Conservation (phyloP, 1,140 invertebrate genomes). For the Megalonaias nervosa region DNA sequence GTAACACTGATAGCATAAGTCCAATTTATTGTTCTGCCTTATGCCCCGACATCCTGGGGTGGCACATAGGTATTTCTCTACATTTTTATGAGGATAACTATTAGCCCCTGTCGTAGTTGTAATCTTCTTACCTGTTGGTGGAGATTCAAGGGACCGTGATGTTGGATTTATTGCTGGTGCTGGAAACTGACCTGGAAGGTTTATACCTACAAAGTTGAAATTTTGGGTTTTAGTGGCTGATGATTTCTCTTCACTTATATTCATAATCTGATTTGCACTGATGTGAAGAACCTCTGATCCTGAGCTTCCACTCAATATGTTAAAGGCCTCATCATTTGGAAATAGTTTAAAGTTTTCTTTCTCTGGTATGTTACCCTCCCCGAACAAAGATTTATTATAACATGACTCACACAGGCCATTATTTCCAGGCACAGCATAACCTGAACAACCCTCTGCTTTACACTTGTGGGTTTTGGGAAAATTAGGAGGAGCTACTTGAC, state of each 20-base stretch:
- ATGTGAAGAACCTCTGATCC: not conserved
- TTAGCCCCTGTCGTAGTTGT: not conserved
- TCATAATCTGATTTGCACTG: not conserved
- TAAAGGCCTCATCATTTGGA: not conserved
- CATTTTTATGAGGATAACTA: not conserved
- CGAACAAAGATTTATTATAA: conserved; percentile 17
- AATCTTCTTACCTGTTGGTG: not conserved
- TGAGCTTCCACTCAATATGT: conserved; percentile 3
- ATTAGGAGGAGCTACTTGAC: not conserved
- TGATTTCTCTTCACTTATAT: conserved; percentile 9
- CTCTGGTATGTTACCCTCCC: not conserved
- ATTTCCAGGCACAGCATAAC: conserved; percentile 6
- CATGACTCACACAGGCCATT: conserved; percentile 35
- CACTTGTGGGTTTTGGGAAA: not conserved
- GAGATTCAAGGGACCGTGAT: conserved; percentile 1
- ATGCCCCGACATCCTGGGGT: conserved; percentile 45
- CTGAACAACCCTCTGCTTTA: not conserved
- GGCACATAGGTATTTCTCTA: conserved; percentile 38
- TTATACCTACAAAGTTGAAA: conserved; percentile 11
- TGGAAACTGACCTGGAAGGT: conserved; percentile 18
- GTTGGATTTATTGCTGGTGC: not conserved
- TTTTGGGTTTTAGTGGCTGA: not conserved
- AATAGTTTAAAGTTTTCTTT: not conserved
- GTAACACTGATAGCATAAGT: conserved; percentile 26
- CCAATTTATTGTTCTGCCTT: conserved; percentile 16